Evolutionary conservation across 2,888 invertebrate species (phyloP), one percentile per base, ranked within the genome.

Genomic region (Pristionchus fissidentatus): DNA sequence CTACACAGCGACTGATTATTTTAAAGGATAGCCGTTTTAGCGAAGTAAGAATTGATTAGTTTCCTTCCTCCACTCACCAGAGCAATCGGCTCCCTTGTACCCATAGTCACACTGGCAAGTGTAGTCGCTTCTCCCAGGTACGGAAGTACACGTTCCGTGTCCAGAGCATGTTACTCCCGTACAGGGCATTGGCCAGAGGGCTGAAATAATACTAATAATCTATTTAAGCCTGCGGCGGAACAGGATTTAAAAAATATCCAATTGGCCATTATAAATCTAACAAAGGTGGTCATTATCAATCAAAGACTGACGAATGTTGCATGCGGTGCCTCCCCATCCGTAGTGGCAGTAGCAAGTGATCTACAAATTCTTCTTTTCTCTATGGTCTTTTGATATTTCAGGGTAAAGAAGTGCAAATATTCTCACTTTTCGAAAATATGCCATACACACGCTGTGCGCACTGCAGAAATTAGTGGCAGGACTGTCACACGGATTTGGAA

Each of bases 121-220:
- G 70, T 70, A 41, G 0, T 19, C 5, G 10, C 41, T 43, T 3
- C 0, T 4, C 0, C 70, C 70, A n/a, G 70, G 70, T n/a, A 70
- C 70, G 41, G 5, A 70, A 1, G 13, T 10, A 43, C 70, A 70
- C 26, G 38, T 8, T 5, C 70, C 70, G 7, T 43, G 22, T 10
- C 70, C 70, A 8, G 70, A 70, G 43, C 70, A 70, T 3, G 38
- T 43, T 22, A 70, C 70, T 7, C 4, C 26, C 10, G 22, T n/a
- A 70, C 70, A 70, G 13, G 43, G 43, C 70, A 70, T 70, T 19
- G 70, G 70, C 41, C 70, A 70, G 43, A 70, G 70, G 8, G 41
- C 70, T 70, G 70, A 2, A 60, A 60, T 29, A 29, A 38, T n/a
- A n/a, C n/a, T n/a, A n/a, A n/a, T n/a, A n/a, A n/a, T n/a, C n/a